Evolutionary conservation across 2,888 invertebrate species (phyloP).

Genomic region (Muschampia plurimacula): DNA sequence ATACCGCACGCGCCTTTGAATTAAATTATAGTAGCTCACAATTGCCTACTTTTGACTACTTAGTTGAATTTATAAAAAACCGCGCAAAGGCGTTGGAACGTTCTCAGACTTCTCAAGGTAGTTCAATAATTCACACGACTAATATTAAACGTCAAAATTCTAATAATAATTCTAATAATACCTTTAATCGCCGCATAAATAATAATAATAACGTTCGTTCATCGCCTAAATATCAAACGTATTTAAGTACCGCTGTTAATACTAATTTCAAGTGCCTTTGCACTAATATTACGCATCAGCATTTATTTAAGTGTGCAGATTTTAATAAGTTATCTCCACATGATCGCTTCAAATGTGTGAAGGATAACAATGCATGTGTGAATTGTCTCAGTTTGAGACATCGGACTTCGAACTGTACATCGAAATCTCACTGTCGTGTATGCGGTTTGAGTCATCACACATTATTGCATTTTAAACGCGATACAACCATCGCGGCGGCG

Average conservation of each 20-base stretch:
- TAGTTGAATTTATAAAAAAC: constrained; percentile 22
- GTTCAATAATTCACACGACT: neutral
- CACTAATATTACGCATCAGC: constrained; percentile 27
- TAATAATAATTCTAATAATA: neutral
- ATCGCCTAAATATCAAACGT: constrained; percentile 26
- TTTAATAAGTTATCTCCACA: constrained; percentile 31
- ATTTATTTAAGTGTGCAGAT: constrained; percentile 34
- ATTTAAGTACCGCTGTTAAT: constrained; percentile 25
- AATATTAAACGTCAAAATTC: neutral
- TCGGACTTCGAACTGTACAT: constrained; percentile 18
- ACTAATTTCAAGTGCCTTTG: constrained; percentile 10
- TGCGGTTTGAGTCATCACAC: constrained; percentile 14
- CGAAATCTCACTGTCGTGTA: constrained; percentile 6
- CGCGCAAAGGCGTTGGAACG: constrained; percentile 21
- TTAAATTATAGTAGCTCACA: constrained; percentile 8
- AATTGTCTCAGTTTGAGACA: constrained; percentile 37
- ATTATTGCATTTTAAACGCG: constrained; percentile 13
- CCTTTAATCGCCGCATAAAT: constrained; percentile 13
- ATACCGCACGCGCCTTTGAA: constrained; percentile 25
- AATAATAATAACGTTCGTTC: neutral
- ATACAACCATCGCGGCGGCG: neutral
- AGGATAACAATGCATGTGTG: constrained; percentile 21
- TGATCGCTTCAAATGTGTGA: constrained; percentile 32
- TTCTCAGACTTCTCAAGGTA: neutral
- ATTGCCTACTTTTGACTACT: constrained; percentile 20